phyloP scores from a whole-genome alignment of 2,113 vertebrate species.

The Tretioscincus oriximinensis region DNA sequence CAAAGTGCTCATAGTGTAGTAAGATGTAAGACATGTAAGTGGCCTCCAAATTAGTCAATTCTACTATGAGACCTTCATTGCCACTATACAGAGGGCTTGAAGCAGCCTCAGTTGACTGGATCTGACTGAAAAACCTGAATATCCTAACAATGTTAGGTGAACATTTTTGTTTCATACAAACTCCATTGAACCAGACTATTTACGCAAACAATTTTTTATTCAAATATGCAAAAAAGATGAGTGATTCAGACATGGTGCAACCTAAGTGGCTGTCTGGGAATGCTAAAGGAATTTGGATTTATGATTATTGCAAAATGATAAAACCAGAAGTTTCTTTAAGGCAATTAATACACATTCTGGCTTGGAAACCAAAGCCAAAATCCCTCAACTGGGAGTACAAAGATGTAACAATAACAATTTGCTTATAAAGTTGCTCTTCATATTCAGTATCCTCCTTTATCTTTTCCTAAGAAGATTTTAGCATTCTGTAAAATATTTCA shows the following conservation, averaged over 20 bases:
- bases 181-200: neutral
- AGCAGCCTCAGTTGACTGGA: neutral
- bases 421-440: neutral
- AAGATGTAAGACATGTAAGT: too few species aligned
- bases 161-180: neutral
- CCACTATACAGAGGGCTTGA: too few species aligned
- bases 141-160: neutral
- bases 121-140: neutral
- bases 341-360: slow-evolving; percentile 20
- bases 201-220: slow-evolving; percentile 21
- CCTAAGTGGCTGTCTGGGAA: slow-evolving; percentile 27
- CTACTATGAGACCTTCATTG: too few species aligned
- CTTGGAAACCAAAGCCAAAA: slow-evolving; percentile 6
- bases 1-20: too few species aligned
- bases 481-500: neutral
- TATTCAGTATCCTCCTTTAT: neutral
- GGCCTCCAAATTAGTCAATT: too few species aligned
- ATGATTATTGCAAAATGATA: neutral
- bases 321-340: slow-evolving; percentile 20
- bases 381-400: neutral
- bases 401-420: too few species aligned
- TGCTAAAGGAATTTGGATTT: slow-evolving; percentile 29
- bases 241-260: slow-evolving; percentile 37
- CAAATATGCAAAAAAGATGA: slow-evolving; percentile 9
- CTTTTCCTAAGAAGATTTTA: neutral